phyloP scores from a whole-genome alignment of 2,797 vertebrate species.

The Coregonus sp. region DNA sequence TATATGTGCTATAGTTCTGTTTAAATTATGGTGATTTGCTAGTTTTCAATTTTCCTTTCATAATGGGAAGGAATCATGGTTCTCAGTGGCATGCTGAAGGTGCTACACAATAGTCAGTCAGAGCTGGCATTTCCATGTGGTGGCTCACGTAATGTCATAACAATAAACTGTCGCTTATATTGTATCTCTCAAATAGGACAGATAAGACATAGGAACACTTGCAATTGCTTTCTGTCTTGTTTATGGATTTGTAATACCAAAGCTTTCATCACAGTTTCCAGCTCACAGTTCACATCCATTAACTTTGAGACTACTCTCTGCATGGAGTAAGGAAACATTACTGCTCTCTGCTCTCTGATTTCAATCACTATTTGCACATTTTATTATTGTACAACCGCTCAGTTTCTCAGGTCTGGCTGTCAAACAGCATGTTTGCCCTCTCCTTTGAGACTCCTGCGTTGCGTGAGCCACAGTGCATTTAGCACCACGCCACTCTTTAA shows the following conservation, averaged over 20 bases:
- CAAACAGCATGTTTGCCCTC: not conserved
- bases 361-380: not conserved
- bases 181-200: not conserved
- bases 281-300: not conserved
- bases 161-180: not conserved
- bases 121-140: not conserved
- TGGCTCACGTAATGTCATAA: not conserved
- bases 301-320: not conserved
- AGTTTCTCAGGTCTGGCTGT: not conserved
- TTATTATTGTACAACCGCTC: not conserved
- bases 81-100: slow-evolving; percentile 1
- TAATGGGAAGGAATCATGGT: not conserved
- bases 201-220: not conserved
- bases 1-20: not conserved
- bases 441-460: not conserved
- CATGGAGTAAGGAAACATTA: not conserved
- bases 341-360: not conserved
- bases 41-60: not conserved
- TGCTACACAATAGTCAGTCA: not conserved
- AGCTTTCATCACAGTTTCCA: not conserved
- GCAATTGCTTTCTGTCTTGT: not conserved
- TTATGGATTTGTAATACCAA: not conserved
- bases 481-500: slow-evolving; percentile 23
- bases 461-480: not conserved
- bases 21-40: not conserved